Conservation (phyloP, 1,140 invertebrate species). For the Procambarus clarkii region DNA sequence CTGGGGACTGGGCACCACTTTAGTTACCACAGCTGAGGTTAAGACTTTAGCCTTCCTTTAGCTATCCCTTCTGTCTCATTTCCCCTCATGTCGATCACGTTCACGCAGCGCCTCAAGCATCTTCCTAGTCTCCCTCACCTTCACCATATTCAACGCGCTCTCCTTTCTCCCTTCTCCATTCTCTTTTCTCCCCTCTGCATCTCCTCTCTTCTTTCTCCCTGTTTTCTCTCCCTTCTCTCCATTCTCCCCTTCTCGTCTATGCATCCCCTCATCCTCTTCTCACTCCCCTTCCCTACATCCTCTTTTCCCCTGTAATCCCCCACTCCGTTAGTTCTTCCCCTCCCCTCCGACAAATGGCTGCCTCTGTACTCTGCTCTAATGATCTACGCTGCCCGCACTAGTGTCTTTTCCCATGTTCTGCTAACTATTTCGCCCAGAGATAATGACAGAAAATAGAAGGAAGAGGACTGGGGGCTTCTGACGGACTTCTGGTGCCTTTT, state of each 20-base stretch:
- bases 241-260: background rate
- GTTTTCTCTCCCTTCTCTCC: background rate
- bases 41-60: too few species aligned
- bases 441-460: background rate
- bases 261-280: background rate
- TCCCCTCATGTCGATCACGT: too few species aligned
- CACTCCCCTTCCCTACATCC: background rate
- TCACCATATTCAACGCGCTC: too few species aligned
- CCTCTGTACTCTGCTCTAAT: conserved; percentile 14
- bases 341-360: conserved; percentile 2
- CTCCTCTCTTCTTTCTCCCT: background rate
- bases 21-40: too few species aligned
- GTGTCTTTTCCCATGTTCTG: background rate
- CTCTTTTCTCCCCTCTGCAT: background rate
- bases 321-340: background rate
- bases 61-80: too few species aligned
- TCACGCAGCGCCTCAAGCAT: background rate
- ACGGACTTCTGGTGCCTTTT: too few species aligned
- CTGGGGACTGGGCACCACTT: too few species aligned
- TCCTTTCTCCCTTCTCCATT: too few species aligned
- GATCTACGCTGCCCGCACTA: background rate
- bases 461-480: too few species aligned
- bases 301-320: background rate
- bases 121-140: background rate
- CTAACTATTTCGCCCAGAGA: background rate